Evolutionary conservation across 2,888 invertebrate species (phyloP), one percentile per base, ranked within the genome.

Genomic region (Yponomeuta evonymella): DNA sequence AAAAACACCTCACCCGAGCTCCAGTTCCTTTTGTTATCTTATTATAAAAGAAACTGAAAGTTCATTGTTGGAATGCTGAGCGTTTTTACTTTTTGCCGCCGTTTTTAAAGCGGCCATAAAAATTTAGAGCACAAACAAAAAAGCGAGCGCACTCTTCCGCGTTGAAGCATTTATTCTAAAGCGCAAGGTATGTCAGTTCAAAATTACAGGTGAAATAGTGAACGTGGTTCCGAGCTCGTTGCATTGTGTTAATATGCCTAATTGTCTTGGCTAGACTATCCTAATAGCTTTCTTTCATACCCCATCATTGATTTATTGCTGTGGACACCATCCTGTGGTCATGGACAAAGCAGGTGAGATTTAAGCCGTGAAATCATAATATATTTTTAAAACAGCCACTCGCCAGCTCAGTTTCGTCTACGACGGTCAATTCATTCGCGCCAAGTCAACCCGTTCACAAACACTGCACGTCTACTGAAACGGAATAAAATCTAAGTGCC

Each of bases 31-130:
- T 89, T 87, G 81, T 83, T 73, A 71, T 71, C 73, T 72, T 81
- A 90, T 90, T 90, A 91, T 91, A 92, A 88, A 58, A 89, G 92
- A 92, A 92, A 92, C 82, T 88, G 92, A 92, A 90, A 92, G 92
- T 92, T 80, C 77, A 88, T 90, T 91, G 92, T 90, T 78, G 73
- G 74, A 79, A 78, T 77, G 74, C 74, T 74, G 73, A 74, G 73
- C 76, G 74, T 80, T 83, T 82, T 80, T 76, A 81, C 79, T 87
- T 87, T 88, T 88, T 87, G 87, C 79, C 79, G 79, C 76, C 76
- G 72, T 77, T 86, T 85, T 87, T 85, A 83, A 82, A 80, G 83
- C 75, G 73, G 75, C 79, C 83, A 84, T 89, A 90, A 90, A 90
- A 89, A 90, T 89, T 83, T 89, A 72, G 90, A 90, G 87, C 88